Percentiles rank a stretch among this genome's conserved stretches.
These are phyloP conservation scores for Polypterus bichir DNA, from an alignment of 2,113 vertebrate species.

Conservation along the genomic window DNA sequence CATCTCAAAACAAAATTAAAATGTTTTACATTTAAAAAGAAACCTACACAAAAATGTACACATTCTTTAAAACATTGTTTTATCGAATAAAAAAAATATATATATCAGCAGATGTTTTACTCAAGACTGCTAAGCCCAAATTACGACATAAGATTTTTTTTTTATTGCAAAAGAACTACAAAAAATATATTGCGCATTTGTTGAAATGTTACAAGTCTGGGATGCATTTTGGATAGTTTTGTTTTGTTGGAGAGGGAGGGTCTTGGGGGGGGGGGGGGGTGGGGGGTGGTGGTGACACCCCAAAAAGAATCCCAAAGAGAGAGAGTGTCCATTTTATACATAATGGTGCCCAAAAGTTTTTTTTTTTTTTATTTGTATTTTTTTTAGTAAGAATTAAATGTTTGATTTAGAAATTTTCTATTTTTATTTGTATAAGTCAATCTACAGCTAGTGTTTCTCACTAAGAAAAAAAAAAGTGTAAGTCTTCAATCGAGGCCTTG, in stretches of 20 bases:
- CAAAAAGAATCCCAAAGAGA: slow-evolving; percentile 48
- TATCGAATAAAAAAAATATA: slow-evolving; percentile 36
- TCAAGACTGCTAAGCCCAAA: slow-evolving; percentile 93
- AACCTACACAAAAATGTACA: slow-evolving; percentile 33
- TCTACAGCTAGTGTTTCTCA: slow-evolving; percentile 97
- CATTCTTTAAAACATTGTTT: slow-evolving; percentile 50
- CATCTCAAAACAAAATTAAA: slow-evolving; percentile 55
- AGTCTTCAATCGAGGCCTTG: slow-evolving; percentile 84
- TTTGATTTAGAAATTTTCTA: slow-evolving; percentile 78
- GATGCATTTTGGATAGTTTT: slow-evolving; percentile 57
- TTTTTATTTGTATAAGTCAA: slow-evolving; percentile 68
- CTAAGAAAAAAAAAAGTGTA: slow-evolving; percentile 67
- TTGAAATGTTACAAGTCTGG: slow-evolving; percentile 80
- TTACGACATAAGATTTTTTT: slow-evolving; percentile 28
- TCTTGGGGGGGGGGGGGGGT: too few species aligned
- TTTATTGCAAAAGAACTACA: slow-evolving; percentile 78
- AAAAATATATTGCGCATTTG: slow-evolving; percentile 63
- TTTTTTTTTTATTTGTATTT: not conserved
- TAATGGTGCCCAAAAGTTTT: slow-evolving; percentile 69
- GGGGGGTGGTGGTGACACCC: slow-evolving; percentile 17
- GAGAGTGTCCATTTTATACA: slow-evolving; percentile 54
- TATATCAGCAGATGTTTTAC: slow-evolving; percentile 36
- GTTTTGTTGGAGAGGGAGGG: slow-evolving; percentile 22
- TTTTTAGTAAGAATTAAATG: slow-evolving; percentile 69
- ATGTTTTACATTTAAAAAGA: slow-evolving; percentile 38